Conservation (phyloP, 2,888 invertebrate genomes). For the Clusia tigrina region DNA sequence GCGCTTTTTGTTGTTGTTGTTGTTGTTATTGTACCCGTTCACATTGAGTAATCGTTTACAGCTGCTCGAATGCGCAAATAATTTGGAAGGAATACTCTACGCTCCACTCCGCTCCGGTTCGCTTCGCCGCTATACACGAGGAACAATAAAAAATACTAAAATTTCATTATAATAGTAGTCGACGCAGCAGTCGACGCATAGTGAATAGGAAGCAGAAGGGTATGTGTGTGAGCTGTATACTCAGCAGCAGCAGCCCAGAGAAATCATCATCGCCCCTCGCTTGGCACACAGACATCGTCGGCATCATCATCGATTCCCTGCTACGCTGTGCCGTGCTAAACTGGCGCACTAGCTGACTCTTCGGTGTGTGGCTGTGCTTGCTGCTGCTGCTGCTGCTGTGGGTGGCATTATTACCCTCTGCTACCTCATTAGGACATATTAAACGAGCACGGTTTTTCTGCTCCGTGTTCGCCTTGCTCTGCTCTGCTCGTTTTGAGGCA, state of each 20-base stretch:
- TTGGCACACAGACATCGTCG: too few species aligned
- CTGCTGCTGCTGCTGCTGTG: too few species aligned
- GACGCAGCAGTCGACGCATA: not conserved
- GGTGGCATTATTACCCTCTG: not conserved
- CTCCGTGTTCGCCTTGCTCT: not conserved
- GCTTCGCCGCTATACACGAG: too few species aligned
- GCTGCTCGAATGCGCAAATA: conserved; percentile 60
- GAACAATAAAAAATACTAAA: conserved; percentile 31
- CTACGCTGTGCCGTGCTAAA: too few species aligned
- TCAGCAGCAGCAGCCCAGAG: not conserved
- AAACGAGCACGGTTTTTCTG: not conserved
- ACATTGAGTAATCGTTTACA: conserved; percentile 57
- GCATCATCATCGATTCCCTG: not conserved
- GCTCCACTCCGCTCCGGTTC: conserved; percentile 43
- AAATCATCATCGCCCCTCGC: conserved; percentile 9
- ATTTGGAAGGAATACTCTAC: conserved; percentile 49
- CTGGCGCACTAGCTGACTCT: not conserved
- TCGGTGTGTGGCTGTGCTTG: too few species aligned
- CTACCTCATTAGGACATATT: conserved; percentile 1
- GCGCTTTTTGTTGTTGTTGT: not conserved
- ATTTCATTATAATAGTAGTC: not conserved
- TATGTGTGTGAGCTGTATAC: too few species aligned
- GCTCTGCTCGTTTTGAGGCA: not conserved
- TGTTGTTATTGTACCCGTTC: conserved; percentile 8
- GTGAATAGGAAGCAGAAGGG: not conserved